These are phyloP conservation scores for Rhea pennata DNA, from an alignment of 2,113 vertebrate genomes.

Conservation along the genomic window DNA sequence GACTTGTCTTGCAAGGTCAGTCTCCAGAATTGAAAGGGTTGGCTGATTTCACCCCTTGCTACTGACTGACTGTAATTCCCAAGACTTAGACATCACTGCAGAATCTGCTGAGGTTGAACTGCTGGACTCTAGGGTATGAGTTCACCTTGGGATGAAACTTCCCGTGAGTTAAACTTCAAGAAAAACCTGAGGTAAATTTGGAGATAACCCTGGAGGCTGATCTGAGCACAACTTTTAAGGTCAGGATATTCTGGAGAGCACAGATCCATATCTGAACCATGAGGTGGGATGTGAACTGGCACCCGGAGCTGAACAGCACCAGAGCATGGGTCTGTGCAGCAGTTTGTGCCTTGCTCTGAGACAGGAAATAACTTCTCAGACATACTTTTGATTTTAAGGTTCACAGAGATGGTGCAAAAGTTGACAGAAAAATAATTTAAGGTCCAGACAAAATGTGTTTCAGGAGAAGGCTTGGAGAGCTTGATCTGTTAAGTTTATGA, in stretches of 20 bases:
- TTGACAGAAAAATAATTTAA: not conserved
- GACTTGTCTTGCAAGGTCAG: constrained; percentile 2
- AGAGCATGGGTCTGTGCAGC: not conserved
- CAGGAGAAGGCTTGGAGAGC: not conserved
- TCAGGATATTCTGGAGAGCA: not conserved
- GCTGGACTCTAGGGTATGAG: not conserved
- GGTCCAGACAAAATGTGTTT: not conserved
- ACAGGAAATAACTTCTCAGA: not conserved
- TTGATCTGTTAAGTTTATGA: not conserved
- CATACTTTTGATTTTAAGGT: not conserved
- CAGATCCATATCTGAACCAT: not conserved
- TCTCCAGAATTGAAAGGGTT: not conserved
- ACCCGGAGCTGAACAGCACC: not conserved
- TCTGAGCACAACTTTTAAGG: not conserved
- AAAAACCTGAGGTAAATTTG: not conserved
- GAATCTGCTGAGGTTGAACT: not conserved
- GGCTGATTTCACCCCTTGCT: constrained; percentile 41
- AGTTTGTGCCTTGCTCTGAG: not conserved
- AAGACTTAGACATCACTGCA: not conserved
- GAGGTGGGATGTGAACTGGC: not conserved
- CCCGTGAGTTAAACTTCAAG: not conserved
- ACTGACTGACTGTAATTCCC: constrained; percentile 23
- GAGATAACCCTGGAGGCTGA: not conserved
- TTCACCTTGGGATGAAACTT: not conserved
- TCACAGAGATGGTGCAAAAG: not conserved